Conservation (phyloP, 2,113 vertebrate species). For the Dolichotis patagonum region DNA sequence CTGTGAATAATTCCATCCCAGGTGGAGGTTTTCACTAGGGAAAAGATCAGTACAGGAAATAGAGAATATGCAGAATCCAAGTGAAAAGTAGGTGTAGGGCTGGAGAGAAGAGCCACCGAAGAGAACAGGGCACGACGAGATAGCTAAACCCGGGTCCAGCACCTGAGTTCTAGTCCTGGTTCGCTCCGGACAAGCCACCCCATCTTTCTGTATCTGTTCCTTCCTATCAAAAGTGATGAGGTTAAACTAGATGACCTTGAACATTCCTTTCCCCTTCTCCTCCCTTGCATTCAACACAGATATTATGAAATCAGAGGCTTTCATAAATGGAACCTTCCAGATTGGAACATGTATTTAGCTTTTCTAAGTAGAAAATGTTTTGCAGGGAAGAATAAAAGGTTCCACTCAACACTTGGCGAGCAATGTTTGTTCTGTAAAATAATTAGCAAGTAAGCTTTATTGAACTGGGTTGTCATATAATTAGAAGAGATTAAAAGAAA, state of each 20-base stretch:
- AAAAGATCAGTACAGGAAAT: neutral
- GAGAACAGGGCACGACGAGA: neutral
- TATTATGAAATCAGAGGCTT: slow-evolving; percentile 63
- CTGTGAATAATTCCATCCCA: neutral
- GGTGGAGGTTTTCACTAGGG: neutral
- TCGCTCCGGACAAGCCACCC: neutral
- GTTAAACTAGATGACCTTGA: slow-evolving; percentile 19
- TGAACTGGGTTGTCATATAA: slow-evolving; percentile 71
- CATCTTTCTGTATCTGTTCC: neutral
- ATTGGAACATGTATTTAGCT: slow-evolving; percentile 70
- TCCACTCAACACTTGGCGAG: slow-evolving; percentile 71
- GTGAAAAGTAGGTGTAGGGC: neutral
- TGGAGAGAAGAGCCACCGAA: neutral
- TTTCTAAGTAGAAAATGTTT: slow-evolving; percentile 73
- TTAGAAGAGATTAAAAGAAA: slow-evolving; percentile 61
- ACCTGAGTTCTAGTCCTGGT: neutral
- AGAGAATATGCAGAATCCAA: neutral
- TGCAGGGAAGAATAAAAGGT: slow-evolving; percentile 59
- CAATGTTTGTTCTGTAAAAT: slow-evolving; percentile 77
- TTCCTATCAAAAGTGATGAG: neutral
- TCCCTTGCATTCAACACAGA: neutral
- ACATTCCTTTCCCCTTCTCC: neutral
- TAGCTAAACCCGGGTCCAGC: neutral
- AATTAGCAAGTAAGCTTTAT: slow-evolving; percentile 74
- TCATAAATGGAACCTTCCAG: slow-evolving; percentile 63